Evolutionary conservation across 2,797 vertebrate species (phyloP), one percentile per base, ranked within the genome.

Genomic region (Sorex maritimensis): DNA sequence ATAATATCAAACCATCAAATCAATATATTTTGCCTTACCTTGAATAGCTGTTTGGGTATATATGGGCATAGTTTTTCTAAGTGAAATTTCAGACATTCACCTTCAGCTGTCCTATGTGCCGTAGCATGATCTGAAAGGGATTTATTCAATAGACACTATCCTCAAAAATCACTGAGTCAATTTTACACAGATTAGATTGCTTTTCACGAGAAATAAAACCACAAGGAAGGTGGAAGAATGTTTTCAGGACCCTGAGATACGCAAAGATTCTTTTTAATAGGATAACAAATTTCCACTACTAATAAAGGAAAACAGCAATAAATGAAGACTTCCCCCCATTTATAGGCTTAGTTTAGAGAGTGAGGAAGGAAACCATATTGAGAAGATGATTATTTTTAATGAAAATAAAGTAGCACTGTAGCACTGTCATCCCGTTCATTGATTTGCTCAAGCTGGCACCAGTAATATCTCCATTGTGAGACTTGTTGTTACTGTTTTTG

Each of bases 11-110:
- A 75, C 69, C 74, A 65, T 84, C 10, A 49, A 5, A 58, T 38
- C n/a, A 34, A 34, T 75, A 19, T 68, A 41, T 74, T 24, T 69
- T 28, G 11, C n/a, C 10, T n/a, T 34, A 78, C 89, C 44, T 85
- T 79, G 41, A 85, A 34, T 63, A 88, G 77, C 82, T 87, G 14
- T 71, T 52, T 93, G 78, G 44, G 28, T 83, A 49, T 55, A 17
- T 83, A 13, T 13, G 69, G 49, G 21, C 41, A 46, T 12, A 67
- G 13, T 23, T 15, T 80, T 88, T 69, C n/a, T 71, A 24, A 4
- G 30, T 52, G 49, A 44, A 44, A 5, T 74, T 7, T n/a, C 65
- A 90, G 26, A 24, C 6, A 24, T 67, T 93, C 38, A 26, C 63
- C 72, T 91, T 78, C 21, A 77, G 34, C 58, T 71, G 41, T 15